These are phyloP conservation scores for Neodontobutis hainanensis DNA, from an alignment of 2,113 vertebrate species.

Conservation along the genomic window DNA sequence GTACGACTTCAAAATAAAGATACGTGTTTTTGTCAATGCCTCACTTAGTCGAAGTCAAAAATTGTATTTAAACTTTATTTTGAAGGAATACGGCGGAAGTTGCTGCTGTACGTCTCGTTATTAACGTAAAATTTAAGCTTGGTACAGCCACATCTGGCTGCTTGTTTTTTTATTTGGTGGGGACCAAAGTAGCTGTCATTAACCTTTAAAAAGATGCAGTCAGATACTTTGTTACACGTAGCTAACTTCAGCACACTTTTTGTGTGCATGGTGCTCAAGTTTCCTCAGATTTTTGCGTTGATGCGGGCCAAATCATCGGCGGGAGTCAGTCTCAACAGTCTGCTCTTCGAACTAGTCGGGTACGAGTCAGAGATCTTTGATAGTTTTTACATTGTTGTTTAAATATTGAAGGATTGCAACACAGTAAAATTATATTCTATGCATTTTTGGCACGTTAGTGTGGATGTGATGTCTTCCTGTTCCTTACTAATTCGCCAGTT, in stretches of 20 bases:
- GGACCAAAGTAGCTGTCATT: not conserved
- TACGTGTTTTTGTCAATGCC: not conserved
- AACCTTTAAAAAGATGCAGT: conserved; percentile 53
- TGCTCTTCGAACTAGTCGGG: conserved; percentile 88
- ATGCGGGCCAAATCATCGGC: conserved; percentile 78
- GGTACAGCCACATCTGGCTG: conserved; percentile 6
- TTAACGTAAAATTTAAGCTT: not conserved
- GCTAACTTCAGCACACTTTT: conserved; percentile 87
- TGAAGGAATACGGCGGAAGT: conserved; percentile 10
- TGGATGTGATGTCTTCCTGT: conserved; percentile 24
- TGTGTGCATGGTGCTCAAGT: conserved; percentile 87
- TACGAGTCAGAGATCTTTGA: conserved; percentile 80
- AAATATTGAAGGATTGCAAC: not conserved
- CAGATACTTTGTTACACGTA: conserved; percentile 62
- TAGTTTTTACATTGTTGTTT: not conserved
- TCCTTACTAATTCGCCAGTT: not conserved
- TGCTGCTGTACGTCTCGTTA: fast-evolving
- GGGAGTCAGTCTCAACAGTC: conserved; percentile 86
- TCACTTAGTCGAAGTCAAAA: not conserved
- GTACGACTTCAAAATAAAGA: fast-evolving
- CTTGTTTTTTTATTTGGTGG: not conserved
- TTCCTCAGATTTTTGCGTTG: conserved; percentile 88
- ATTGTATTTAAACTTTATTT: not conserved
- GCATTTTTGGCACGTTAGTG: not conserved
- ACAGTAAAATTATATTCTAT: no score